A percentile compares a stretch with the other conserved stretches of the same genome.
phyloP scores from a whole-genome alignment of 2,113 vertebrate genomes.

The Archilochus colubris region DNA sequence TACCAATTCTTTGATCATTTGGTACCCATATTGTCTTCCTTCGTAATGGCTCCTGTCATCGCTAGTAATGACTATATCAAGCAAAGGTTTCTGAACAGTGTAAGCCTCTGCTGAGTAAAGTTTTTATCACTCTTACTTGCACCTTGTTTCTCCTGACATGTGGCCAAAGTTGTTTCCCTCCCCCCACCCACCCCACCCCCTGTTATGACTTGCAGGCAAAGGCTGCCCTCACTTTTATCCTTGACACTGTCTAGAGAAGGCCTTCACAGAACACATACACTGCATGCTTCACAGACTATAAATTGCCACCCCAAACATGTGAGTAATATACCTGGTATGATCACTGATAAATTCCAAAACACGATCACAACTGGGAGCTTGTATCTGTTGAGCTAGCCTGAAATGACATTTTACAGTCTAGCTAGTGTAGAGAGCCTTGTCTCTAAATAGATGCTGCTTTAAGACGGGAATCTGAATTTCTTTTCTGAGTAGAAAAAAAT shows the following conservation, averaged over 20 bases:
- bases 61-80: neutral
- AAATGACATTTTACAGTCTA: conserved; percentile 54
- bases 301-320: conserved; percentile 29
- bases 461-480: conserved; percentile 57
- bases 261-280: conserved; percentile 23
- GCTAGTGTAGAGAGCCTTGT: conserved; percentile 45
- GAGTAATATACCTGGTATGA: conserved; percentile 46
- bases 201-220: neutral
- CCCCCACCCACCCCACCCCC: neutral
- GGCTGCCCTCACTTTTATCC: neutral
- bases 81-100: neutral
- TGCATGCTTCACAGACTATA: conserved; percentile 41
- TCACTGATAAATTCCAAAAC: conserved; percentile 55
- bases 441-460: conserved; percentile 64
- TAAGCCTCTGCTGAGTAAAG: neutral
- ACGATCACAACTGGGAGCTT: conserved; percentile 44
- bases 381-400: conserved; percentile 58
- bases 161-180: neutral
- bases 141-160: neutral
- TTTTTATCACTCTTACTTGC: neutral
- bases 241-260: neutral
- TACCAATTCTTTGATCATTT: neutral
- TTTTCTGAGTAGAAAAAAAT: conserved; percentile 52
- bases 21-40: neutral
- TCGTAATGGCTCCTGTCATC: neutral